Percentiles rank a stretch among this genome's conserved stretches.
Evolutionary conservation across 2,888 invertebrate genomes (phyloP).

Genomic region (Polia nebulosa): DNA sequence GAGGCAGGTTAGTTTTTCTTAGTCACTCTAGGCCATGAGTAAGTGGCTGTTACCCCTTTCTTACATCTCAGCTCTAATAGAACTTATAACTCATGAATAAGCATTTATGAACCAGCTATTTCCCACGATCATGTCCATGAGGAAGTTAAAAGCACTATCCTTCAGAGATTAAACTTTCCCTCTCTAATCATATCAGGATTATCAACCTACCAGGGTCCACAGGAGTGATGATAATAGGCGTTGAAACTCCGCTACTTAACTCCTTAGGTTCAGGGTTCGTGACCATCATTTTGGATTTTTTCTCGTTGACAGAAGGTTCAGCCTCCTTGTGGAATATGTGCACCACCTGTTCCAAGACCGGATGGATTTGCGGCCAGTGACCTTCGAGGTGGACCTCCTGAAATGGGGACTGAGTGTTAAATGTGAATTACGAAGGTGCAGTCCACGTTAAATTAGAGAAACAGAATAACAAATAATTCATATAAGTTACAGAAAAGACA

Average conservation of each 20-base stretch:
- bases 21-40: too few relatives aligned
- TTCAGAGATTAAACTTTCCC: too few relatives aligned
- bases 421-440: too few relatives aligned
- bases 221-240: slow-evolving; percentile 65
- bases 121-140: too few relatives aligned
- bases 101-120: background rate
- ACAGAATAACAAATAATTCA: too few relatives aligned
- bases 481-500: too few relatives aligned
- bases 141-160: background rate
- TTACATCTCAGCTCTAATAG: background rate
- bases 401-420: slow-evolving; percentile 26
- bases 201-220: slow-evolving; percentile 69
- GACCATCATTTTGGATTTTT: slow-evolving; percentile 16
- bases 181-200: background rate
- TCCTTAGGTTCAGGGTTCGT: slow-evolving; percentile 30
- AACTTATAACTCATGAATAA: background rate
- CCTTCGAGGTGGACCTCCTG: slow-evolving; percentile 85
- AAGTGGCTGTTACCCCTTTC: too few relatives aligned
- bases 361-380: slow-evolving; percentile 80
- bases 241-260: slow-evolving; percentile 63
- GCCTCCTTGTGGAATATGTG: slow-evolving; percentile 75
- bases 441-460: too few relatives aligned
- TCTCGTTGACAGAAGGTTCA: slow-evolving; percentile 30
- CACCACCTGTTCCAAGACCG: slow-evolving; percentile 81
- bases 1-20: too few relatives aligned